Evolutionary conservation across 2,113 vertebrate genomes (phyloP).

Genomic region (Crotalus tigris): DNA sequence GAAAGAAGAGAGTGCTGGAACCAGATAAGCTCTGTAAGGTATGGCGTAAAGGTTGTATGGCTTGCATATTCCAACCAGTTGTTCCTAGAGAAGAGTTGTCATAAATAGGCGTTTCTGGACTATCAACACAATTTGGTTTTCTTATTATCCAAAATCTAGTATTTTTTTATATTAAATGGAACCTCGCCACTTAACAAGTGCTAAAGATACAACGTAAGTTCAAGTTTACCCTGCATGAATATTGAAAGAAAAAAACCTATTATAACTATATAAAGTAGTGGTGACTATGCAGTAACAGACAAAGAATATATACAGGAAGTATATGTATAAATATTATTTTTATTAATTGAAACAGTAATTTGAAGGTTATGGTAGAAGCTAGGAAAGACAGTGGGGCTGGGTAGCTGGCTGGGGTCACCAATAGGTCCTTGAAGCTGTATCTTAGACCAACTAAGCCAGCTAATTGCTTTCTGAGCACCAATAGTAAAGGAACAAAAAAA

Average conservation of each 20-base stretch:
- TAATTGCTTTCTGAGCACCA: not conserved
- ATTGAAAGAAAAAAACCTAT: not conserved
- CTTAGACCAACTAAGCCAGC: not conserved
- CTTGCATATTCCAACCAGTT: not conserved
- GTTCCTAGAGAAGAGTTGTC: not conserved
- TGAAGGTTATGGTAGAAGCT: not conserved
- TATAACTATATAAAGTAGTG: not conserved
- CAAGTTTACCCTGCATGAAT: not conserved
- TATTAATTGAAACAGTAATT: not conserved
- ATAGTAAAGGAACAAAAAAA: not conserved
- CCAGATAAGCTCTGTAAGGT: conserved; percentile 15
- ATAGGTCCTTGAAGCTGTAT: not conserved
- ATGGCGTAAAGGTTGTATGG: not conserved
- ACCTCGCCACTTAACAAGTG: not conserved
- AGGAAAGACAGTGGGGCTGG: not conserved
- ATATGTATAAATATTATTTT: not conserved
- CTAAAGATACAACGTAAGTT: not conserved
- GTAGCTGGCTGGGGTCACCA: not conserved
- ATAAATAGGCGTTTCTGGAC: not conserved
- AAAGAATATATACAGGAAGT: not conserved
- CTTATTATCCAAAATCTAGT: not conserved
- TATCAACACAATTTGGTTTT: not conserved
- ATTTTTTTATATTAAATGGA: not conserved
- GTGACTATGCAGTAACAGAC: not conserved
- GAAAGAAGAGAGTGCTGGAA: conserved; percentile 6